phyloP scores from a whole-genome alignment of 2,888 invertebrate genomes.

The Sphaerophoria taeniata region DNA sequence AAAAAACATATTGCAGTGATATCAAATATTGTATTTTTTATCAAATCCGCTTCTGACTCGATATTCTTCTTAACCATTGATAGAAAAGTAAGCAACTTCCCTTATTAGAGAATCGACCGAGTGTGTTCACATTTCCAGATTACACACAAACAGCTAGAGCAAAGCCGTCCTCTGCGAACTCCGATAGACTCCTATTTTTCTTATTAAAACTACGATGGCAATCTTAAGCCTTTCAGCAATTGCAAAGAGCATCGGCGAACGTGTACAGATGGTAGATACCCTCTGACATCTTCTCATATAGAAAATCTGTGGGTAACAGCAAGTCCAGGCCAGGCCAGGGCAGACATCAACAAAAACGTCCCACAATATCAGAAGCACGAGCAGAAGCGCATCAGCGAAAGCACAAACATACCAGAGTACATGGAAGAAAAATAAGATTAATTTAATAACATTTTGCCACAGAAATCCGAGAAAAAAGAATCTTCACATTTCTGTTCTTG shows the following conservation, averaged over 20 bases:
- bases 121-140: conserved; percentile 24
- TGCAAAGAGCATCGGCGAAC: conserved; percentile 28
- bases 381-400: neutral
- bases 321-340: too few species aligned
- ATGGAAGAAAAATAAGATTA: conserved; percentile 60
- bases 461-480: conserved; percentile 46
- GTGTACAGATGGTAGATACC: conserved; percentile 52
- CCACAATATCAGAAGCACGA: conserved; percentile 7
- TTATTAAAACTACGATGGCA: conserved; percentile 63
- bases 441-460: conserved; percentile 65
- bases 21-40: neutral
- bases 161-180: neutral
- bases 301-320: neutral
- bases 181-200: conserved; percentile 23
- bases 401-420: neutral
- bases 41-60: neutral
- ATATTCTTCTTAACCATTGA: neutral
- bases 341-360: neutral
- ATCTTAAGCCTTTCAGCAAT: conserved; percentile 46
- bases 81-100: conserved; percentile 17
- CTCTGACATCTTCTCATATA: conserved; percentile 31
- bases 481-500: neutral
- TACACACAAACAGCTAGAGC: neutral
- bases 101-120: neutral
- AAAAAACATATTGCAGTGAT: neutral